Evolutionary conservation across 2,888 invertebrate genomes (phyloP).

Genomic region (Sericinus montela): DNA sequence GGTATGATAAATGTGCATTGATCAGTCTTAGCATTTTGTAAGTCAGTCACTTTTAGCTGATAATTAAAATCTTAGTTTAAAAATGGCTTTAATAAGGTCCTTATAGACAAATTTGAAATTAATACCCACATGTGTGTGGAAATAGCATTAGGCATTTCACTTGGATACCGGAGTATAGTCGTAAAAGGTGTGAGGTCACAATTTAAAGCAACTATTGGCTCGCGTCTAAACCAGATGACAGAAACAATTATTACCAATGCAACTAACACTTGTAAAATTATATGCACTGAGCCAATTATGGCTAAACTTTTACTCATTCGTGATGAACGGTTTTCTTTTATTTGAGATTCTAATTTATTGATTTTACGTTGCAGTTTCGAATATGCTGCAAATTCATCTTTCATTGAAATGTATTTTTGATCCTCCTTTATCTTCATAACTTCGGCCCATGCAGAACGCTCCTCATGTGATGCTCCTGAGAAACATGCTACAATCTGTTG

Average conservation of each 20-base stretch:
- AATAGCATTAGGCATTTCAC: constrained; percentile 60
- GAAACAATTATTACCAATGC: constrained; percentile 52
- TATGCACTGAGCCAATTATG: constrained; percentile 55
- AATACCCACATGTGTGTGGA: constrained; percentile 70
- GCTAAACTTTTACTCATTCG: constrained; percentile 58
- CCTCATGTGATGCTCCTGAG: constrained; percentile 60
- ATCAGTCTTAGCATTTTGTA: constrained; percentile 13
- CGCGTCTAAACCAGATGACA: constrained; percentile 61
- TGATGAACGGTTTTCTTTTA: constrained; percentile 59
- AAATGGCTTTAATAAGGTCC: constrained; percentile 59
- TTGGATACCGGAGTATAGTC: constrained; percentile 60
- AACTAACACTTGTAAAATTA: constrained; percentile 51
- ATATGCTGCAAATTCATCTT: constrained; percentile 80
- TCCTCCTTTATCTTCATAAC: constrained; percentile 60
- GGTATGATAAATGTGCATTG: constrained; percentile 10
- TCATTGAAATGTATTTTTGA: constrained; percentile 73
- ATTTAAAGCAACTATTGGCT: constrained; percentile 62
- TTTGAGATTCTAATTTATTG: constrained; percentile 66
- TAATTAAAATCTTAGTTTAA: constrained; percentile 30
- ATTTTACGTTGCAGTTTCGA: constrained; percentile 80
- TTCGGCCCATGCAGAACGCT: constrained; percentile 57
- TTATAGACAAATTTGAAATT: constrained; percentile 64
- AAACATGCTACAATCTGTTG: constrained; percentile 71
- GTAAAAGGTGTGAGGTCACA: constrained; percentile 62
- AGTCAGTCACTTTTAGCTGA: constrained; percentile 5